Evolutionary conservation across 2,113 vertebrate genomes (phyloP).

Genomic region (Paracanthobrama guichenoti): DNA sequence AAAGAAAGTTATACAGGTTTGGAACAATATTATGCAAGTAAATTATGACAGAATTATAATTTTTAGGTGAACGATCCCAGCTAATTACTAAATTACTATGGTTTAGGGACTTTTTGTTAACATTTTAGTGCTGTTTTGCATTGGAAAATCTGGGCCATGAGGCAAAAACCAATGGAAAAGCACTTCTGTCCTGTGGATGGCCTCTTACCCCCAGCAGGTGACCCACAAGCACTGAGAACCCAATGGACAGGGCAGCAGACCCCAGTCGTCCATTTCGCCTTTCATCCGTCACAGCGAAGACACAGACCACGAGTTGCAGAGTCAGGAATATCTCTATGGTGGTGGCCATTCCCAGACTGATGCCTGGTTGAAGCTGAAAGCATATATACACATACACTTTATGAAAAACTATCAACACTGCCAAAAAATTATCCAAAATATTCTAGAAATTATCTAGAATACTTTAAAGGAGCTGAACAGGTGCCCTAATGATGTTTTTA

Average conservation of each 20-base stretch:
- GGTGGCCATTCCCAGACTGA: constrained; percentile 91
- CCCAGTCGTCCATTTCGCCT: constrained; percentile 85
- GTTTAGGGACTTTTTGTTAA: neutral
- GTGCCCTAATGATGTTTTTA: neutral
- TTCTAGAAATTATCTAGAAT: neutral
- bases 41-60: neutral
- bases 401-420: neutral
- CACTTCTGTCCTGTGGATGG: neutral
- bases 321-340: constrained; percentile 92
- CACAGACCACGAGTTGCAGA: constrained; percentile 89
- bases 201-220: constrained; percentile 93
- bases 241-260: constrained; percentile 87
- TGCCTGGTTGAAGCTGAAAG: constrained; percentile 84
- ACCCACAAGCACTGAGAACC: constrained; percentile 90
- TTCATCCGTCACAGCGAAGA: constrained; percentile 90
- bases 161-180: neutral
- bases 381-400: neutral
- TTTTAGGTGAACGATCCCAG: neutral
- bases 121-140: neutral
- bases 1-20: neutral
- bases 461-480: neutral
- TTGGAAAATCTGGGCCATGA: neutral
- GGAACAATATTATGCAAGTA: neutral
- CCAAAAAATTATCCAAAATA: neutral
- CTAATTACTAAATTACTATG: neutral